Base-by-base conservation (phyloP, 2,113 vertebrate species). In the Girardinichthys multiradiatus region DNA sequence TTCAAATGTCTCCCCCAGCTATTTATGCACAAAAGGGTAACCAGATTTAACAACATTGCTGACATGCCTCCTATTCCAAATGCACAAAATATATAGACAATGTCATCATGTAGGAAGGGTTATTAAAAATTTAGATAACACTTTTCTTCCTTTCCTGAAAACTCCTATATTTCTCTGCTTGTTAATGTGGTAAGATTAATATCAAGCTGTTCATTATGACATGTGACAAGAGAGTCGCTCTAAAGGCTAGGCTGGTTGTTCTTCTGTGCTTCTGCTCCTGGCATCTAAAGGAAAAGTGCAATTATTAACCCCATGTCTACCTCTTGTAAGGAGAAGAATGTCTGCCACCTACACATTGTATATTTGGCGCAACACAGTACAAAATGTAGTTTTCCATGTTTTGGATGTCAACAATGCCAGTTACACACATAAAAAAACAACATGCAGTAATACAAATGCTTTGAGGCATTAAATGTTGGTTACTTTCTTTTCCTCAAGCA, bases 41-140 rank as follows among this genome's bases (percentile, higher is more conserved):
- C 68, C 70, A 68, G 70, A 82, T 81, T 86, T 45, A 19, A 45
- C 86, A 86, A 89, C 83, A 87, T 70, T 42, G 4, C 72, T 60
- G 76, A 88, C 77, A 82, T 30, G 51, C 57, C 82, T 80, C 75
- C 83, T 72, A 84, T 84, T 82, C 69, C 76, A 84, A 90, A 78
- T 75, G 74, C 64, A 88, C 81, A 89, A 79, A 81, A 85, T 58
- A 89, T 80, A 86, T 75, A 85, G 73, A 88, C 74, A 74, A 77
- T 81, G 59, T 77, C 69, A 80, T 83, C 84, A 85, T 67, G 81
- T 74, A 77, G 79, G 82, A 90, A 81, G 24, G 30, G 67, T 33
- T 82, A 93, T 94, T 91, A 92, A 92, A 92, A 88, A 90, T 92
- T 93, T 85, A 92, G 79, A 92, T 85, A 83, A 73, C 81, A 74